Percentiles rank a stretch among this genome's conserved stretches.
phyloP scores from a whole-genome alignment of 92 coral and sea anemone genomes.

The Palythoa heliodiscus region DNA sequence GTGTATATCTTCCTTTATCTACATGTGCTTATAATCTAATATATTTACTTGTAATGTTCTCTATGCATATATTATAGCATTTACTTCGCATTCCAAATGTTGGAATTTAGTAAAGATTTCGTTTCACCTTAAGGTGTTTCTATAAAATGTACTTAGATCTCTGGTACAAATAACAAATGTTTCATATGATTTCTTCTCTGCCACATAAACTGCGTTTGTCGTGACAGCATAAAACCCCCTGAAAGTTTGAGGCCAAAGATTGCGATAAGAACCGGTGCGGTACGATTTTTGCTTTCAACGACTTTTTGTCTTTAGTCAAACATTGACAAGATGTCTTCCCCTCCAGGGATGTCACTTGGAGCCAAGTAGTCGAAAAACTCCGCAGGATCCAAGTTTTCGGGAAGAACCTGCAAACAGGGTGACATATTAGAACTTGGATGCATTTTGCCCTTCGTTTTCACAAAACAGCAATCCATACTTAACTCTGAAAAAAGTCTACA shows the following conservation, averaged over 20 bases:
- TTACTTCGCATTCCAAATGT: conserved; percentile 48
- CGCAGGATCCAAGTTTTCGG: conserved; percentile 42
- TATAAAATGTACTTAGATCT: conserved; percentile 42
- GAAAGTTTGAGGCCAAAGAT: not conserved
- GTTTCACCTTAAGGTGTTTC: conserved; percentile 29
- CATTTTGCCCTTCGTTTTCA: not conserved
- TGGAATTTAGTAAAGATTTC: conserved; percentile 38
- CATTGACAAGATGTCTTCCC: conserved; percentile 38
- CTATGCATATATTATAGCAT: conserved; percentile 47
- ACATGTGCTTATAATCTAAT: conserved; percentile 45
- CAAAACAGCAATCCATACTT: not conserved
- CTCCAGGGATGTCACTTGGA: conserved; percentile 3
- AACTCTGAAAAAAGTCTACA: no score
- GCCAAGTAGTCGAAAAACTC: conserved; percentile 35
- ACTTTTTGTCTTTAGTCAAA: conserved; percentile 27
- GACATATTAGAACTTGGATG: not conserved
- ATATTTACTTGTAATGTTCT: conserved; percentile 39
- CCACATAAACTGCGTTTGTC: conserved; percentile 2
- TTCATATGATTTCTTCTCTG: not conserved
- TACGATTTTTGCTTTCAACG: not conserved
- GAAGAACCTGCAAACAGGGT: conserved; percentile 13
- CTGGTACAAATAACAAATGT: conserved; percentile 31
- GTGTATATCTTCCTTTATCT: conserved; percentile 34
- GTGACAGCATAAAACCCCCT: conserved; percentile 24
- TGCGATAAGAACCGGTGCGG: not conserved